Conservation (phyloP, 2,888 invertebrate species). For the Callyntrura sp. region DNA sequence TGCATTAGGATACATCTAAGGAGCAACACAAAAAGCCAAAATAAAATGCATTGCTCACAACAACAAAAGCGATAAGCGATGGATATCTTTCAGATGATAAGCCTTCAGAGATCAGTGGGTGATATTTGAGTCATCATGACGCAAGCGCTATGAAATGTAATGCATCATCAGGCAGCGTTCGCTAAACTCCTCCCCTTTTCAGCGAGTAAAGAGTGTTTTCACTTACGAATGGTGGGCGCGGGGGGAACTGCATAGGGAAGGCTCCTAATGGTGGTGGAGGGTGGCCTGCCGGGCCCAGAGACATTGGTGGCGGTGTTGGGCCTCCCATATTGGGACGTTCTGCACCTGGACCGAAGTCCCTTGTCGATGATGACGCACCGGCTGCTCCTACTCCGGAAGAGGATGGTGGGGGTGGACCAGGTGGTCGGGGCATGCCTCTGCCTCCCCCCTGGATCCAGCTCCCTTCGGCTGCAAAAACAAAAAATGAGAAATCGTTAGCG, state of each 20-base stretch:
- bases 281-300: slow-evolving; percentile 84
- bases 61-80: not conserved
- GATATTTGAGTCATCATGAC: slow-evolving; percentile 63
- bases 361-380: slow-evolving; percentile 81
- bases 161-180: slow-evolving; percentile 43
- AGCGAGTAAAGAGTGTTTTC: slow-evolving; percentile 16
- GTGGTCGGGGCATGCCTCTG: slow-evolving; percentile 80
- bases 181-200: too few relatives aligned
- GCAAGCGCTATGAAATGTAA: slow-evolving; percentile 30
- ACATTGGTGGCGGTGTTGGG: slow-evolving; percentile 84
- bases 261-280: slow-evolving; percentile 82
- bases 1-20: slow-evolving; percentile 79
- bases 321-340: slow-evolving; percentile 82
- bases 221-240: slow-evolving; percentile 82
- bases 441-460: slow-evolving; percentile 84
- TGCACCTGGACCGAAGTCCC: slow-evolving; percentile 78
- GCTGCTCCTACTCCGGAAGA: slow-evolving; percentile 86
- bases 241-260: slow-evolving; percentile 81
- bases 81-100: not conserved
- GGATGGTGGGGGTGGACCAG: slow-evolving; percentile 87
- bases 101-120: slow-evolving; percentile 63
- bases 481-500: too few relatives aligned
- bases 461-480: slow-evolving; percentile 82
- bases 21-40: not conserved
- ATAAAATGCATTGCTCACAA: too few relatives aligned